Conservation (phyloP, 2,113 vertebrate genomes). For the Burhinus bistriatus region DNA sequence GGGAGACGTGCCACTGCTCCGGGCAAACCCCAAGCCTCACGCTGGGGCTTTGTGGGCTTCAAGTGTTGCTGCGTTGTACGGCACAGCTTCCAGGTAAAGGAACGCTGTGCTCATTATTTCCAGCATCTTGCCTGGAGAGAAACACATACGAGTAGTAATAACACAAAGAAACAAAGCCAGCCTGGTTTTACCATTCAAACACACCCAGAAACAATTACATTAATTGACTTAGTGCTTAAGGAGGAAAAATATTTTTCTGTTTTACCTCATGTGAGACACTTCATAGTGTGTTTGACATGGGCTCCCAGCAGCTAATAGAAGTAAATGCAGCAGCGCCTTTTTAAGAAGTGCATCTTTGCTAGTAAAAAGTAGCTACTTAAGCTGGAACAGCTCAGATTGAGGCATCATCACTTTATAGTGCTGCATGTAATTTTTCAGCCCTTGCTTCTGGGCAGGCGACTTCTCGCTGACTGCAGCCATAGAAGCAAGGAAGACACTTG, state of each 20-base stretch:
- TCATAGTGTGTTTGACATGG: accelerated
- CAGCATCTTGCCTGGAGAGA: background rate
- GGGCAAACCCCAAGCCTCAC: background rate
- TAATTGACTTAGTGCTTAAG: background rate
- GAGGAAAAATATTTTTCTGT: background rate
- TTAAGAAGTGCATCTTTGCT: background rate
- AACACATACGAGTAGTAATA: accelerated
- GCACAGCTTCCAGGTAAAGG: background rate
- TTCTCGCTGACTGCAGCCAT: background rate
- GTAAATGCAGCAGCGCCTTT: background rate
- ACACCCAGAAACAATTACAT: background rate
- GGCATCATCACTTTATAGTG: background rate
- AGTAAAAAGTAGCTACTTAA: background rate
- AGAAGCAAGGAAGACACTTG: background rate
- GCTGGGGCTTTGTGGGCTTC: background rate
- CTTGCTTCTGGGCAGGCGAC: accelerated
- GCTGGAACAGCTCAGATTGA: background rate
- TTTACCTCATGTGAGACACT: background rate
- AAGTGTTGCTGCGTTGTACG: background rate
- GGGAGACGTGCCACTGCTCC: accelerated
- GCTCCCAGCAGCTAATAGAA: background rate
- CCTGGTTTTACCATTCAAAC: background rate
- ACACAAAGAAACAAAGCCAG: background rate
- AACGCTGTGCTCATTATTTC: background rate
- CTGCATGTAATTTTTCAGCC: background rate